Evolutionary conservation across 1,140 invertebrate species (phyloP), one percentile per base, ranked within the genome.

Genomic region (Metaphire vulgaris): DNA sequence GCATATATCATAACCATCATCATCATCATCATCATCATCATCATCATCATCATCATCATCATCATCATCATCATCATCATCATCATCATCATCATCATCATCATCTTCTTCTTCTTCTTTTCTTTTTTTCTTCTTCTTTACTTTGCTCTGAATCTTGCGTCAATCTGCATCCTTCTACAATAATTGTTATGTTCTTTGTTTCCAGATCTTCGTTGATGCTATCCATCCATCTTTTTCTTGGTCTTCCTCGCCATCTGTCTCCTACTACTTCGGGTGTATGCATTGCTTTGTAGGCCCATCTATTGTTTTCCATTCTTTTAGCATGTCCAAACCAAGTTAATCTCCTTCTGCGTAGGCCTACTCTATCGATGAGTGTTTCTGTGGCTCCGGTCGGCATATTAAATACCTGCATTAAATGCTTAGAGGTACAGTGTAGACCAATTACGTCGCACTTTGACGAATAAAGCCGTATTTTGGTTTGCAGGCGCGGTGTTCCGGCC

Each of bases 361-460:
- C 15, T 65, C n/a, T 15, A 15, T 65, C 15, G n/a, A 15, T n/a
- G 64, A 65, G n/a, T n/a, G n/a, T n/a, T 65, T 65, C 64, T n/a
- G n/a, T 65, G 64, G n/a, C 15, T 65, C 15, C 64, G n/a, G n/a
- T n/a, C n/a, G 64, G 15, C 64, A n/a, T n/a, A 65, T n/a, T n/a
- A n/a, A n/a, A n/a, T n/a, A n/a, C n/a, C n/a, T n/a, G n/a, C n/a
- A n/a, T n/a, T n/a, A n/a, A n/a, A n/a, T n/a, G n/a, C n/a, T n/a
- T n/a, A n/a, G n/a, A n/a, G n/a, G 0, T 80, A 85, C 34, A 87
- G 94, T 66, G 81, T 96, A 0, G 92, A 94, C 81, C 92, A 94
- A 83, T 92, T 95, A 78, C 86, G 91, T 2, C 96, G 95, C 85
- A 87, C 93, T 16, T 90, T 97, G 89, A 89, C 92, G 69, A 88